phyloP scores from a whole-genome alignment of 2,113 vertebrate species.

The Epinephelus fuscoguttatus region DNA sequence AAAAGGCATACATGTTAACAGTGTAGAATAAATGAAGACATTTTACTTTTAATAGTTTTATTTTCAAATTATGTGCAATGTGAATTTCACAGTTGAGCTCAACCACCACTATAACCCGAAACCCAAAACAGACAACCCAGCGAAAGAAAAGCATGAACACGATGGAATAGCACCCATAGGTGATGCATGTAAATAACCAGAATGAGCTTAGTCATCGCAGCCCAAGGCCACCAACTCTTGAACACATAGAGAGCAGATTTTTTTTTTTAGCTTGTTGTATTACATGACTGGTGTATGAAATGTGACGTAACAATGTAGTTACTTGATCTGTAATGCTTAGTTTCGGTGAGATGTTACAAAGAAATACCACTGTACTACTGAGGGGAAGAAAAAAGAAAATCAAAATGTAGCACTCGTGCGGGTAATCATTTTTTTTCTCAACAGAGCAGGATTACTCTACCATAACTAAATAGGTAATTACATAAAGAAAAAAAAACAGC shows the following conservation, averaged over 20 bases:
- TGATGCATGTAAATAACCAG: slow-evolving; percentile 48
- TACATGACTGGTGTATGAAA: slow-evolving; percentile 76
- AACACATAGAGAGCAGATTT: slow-evolving; percentile 48
- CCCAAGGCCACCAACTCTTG: slow-evolving; percentile 27
- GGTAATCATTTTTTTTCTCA: slow-evolving; percentile 56
- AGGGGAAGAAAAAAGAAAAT: slow-evolving; percentile 9
- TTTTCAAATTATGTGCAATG: slow-evolving; percentile 89
- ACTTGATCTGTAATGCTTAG: slow-evolving; percentile 76
- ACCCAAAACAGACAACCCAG: slow-evolving; percentile 71
- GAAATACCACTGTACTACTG: slow-evolving; percentile 67
- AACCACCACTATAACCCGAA: slow-evolving; percentile 81
- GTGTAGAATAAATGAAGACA: neutral
- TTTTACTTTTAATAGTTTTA: slow-evolving; percentile 79
- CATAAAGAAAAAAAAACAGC: slow-evolving; percentile 62
- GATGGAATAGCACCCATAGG: slow-evolving; percentile 74
- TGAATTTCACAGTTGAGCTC: slow-evolving; percentile 89
- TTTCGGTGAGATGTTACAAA: slow-evolving; percentile 66
- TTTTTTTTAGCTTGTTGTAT: slow-evolving; percentile 69
- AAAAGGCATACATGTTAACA: neutral
- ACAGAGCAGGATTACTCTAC: slow-evolving; percentile 74
- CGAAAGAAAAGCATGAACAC: slow-evolving; percentile 66
- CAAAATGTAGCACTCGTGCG: slow-evolving; percentile 59
- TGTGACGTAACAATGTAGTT: slow-evolving; percentile 45
- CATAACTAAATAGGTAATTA: slow-evolving; percentile 75
- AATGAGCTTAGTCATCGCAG: slow-evolving; percentile 32